phyloP scores from a whole-genome alignment of 2,113 vertebrate genomes.

The Elachura formosa region DNA sequence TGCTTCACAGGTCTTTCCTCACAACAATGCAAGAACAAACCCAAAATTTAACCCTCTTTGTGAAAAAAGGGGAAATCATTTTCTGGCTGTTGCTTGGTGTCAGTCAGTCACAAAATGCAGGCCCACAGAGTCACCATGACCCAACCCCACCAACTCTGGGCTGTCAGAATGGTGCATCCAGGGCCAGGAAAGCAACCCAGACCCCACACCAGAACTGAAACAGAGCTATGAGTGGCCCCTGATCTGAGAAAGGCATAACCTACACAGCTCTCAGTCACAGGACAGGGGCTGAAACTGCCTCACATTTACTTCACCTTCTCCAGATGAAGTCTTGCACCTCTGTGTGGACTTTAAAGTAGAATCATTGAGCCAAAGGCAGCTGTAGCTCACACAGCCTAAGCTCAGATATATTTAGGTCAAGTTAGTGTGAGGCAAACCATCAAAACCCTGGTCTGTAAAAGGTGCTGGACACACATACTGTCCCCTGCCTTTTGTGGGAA shows the following conservation, averaged over 20 bases:
- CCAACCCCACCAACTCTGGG: fast-evolving
- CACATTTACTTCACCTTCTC: not conserved
- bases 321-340: not conserved
- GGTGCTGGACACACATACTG: fast-evolving
- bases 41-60: not conserved
- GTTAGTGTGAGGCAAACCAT: not conserved
- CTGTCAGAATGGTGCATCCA: not conserved
- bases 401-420: not conserved
- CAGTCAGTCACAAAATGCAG: not conserved
- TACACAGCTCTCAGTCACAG: not conserved
- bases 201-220: not conserved
- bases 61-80: not conserved
- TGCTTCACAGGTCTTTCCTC: not conserved
- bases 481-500: not conserved
- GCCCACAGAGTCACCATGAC: not conserved
- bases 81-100: not conserved
- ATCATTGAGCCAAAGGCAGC: not conserved
- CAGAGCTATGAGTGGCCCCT: fast-evolving
- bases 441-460: not conserved
- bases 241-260: not conserved
- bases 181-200: not conserved
- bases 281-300: not conserved
- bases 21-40: fast-evolving
- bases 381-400: not conserved
- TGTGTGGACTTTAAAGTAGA: not conserved